Evolutionary conservation across 2,113 vertebrate species (phyloP), one percentile per base, ranked within the genome.

Genomic region (Mionectes macconnelli): DNA sequence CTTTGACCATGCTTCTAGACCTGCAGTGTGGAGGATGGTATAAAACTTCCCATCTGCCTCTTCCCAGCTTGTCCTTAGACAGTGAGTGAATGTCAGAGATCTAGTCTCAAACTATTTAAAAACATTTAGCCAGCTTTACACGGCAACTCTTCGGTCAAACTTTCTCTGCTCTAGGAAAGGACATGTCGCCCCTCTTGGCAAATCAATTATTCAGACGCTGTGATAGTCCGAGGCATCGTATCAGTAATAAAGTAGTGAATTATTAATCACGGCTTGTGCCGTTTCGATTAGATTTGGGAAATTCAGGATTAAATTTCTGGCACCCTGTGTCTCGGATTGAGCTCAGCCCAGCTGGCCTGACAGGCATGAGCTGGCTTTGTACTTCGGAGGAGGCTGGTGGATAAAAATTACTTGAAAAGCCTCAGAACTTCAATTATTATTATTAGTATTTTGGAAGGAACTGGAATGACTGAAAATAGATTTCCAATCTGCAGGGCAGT

Each of bases 171-270:
- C 96, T 96, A 95, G 94, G 88, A 94, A 94, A 98, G 96, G 96
- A 97, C 94, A 95, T 80, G 93, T 96, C 3, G 28, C 94, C 86
- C 72, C 97, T 95, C 95, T 95, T 94, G 90, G 94, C 91, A 91
- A 97, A 98, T 98, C 97, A 97, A 97, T 98, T 97, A 98, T 98
- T 97, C 96, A 98, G 95, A 94, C 13, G 47, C 96, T 97, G 96
- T 96, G 97, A 97, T 98, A 97, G 97, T 97, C 97, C 85, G 35
- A 96, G 96, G 96, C 96, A 96, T 96, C 93, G 39, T 97, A 97
- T 97, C 97, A 97, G 97, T 98, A 97, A 98, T 98, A 98, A 98
- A 97, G 95, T 87, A 70, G 72, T 98, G 96, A 97, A 98, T 98
- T 98, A 98, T 98, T 97, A 97, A 98, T 97, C 96, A 96, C 0